Conservation (phyloP, 2,888 invertebrate species). For the Anarsia innoxiella region DNA sequence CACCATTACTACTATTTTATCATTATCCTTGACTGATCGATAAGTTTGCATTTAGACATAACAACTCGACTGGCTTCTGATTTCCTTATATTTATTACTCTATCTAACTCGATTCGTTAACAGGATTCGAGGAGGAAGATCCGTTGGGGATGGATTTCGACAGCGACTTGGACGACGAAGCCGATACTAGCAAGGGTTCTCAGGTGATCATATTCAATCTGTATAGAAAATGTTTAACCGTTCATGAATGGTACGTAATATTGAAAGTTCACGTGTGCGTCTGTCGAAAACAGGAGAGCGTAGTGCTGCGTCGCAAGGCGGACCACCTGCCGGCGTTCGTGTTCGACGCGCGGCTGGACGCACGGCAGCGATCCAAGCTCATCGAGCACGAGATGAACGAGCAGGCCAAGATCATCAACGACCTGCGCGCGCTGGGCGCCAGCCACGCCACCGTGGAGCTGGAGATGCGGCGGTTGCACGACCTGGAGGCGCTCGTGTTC, state of each 20-base stretch:
- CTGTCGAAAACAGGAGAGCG: conserved; percentile 83
- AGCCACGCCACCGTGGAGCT: conserved; percentile 93
- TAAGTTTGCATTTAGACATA: too few relatives aligned
- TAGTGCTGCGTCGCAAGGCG: conserved; percentile 75
- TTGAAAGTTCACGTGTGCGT: too few relatives aligned
- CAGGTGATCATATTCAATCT: too few relatives aligned
- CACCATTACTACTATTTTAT: too few relatives aligned
- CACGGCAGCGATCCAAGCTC: conserved; percentile 90
- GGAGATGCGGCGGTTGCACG: conserved; percentile 93
- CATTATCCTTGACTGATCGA: too few relatives aligned
- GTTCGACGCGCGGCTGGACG: conserved; percentile 85
- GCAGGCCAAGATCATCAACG: conserved; percentile 96
- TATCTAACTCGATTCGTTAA: too few relatives aligned
- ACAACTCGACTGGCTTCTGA: too few relatives aligned
- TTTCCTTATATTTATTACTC: too few relatives aligned
- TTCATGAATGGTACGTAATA: too few relatives aligned
- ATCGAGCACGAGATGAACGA: conserved; percentile 99
- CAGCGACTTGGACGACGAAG: conserved; percentile 85
- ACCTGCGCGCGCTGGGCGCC: conserved; percentile 90
- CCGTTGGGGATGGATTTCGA: conserved; percentile 81
- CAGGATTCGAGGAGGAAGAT: conserved; percentile 87
- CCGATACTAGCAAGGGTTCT: conserved; percentile 76
- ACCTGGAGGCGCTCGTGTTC: conserved; percentile 94
- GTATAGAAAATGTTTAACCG: conserved; percentile 8
- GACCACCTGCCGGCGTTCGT: conserved; percentile 89